Conservation (phyloP, 2,888 invertebrate species). For the Plagodis dolabraria region DNA sequence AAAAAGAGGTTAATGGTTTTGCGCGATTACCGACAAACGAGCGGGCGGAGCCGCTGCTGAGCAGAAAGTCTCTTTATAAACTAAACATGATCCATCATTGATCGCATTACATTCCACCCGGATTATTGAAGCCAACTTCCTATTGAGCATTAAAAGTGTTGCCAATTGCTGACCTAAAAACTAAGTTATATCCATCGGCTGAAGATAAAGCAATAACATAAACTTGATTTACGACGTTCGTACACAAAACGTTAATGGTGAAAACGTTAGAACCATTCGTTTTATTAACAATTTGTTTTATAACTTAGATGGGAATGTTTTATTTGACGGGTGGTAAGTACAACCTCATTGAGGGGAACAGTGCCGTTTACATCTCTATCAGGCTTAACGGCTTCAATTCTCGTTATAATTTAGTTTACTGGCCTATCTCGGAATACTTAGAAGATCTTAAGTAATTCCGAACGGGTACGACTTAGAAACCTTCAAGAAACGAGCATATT, state of each 20-base stretch:
- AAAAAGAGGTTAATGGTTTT: too few species aligned
- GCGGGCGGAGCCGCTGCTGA: too few species aligned
- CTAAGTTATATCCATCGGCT: slow-evolving; percentile 10
- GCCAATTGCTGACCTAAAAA: slow-evolving; percentile 22
- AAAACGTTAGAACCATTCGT: slow-evolving; percentile 16
- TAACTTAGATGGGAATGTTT: slow-evolving; percentile 8
- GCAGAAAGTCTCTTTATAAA: too few species aligned
- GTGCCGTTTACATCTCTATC: neutral
- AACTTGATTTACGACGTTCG: slow-evolving; percentile 19
- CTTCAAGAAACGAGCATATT: too few species aligned
- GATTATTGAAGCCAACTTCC: too few species aligned
- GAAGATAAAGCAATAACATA: slow-evolving; percentile 23
- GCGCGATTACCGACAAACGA: too few species aligned
- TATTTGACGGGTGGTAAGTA: neutral
- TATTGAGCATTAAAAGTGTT: slow-evolving; percentile 3
- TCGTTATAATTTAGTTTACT: too few species aligned
- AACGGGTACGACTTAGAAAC: too few species aligned
- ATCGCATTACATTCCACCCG: neutral
- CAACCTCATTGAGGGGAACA: neutral
- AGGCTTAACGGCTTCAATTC: too few species aligned
- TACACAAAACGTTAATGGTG: slow-evolving; percentile 16
- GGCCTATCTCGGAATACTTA: too few species aligned
- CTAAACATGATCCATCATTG: neutral
- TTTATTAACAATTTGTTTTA: slow-evolving; percentile 12
- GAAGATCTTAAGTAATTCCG: too few species aligned